Evolutionary conservation across 2,888 invertebrate species (phyloP).

Genomic region (Pantelozetes paolii): DNA sequence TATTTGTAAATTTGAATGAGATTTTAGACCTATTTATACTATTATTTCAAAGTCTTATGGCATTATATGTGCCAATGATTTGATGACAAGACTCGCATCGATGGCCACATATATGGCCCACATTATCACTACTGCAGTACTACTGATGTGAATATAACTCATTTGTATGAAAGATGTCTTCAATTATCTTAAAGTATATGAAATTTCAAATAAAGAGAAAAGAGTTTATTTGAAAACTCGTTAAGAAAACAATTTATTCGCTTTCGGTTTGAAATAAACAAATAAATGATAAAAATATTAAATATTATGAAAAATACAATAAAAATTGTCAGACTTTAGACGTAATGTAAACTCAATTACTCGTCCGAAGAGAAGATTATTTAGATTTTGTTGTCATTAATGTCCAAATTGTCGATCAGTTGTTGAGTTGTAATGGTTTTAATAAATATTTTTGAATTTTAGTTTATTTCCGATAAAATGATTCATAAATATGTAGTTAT

Average conservation of each 20-base stretch:
- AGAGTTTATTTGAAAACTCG: not conserved
- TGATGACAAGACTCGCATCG: slow-evolving; percentile 20
- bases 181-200: not conserved
- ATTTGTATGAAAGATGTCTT: not conserved
- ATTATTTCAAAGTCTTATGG: not conserved
- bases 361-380: too few species aligned
- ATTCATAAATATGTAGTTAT: too few species aligned
- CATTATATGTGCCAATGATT: slow-evolving; percentile 29
- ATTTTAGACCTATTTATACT: slow-evolving; percentile 18
- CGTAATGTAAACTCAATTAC: too few species aligned
- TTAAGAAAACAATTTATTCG: not conserved
- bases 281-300: not conserved
- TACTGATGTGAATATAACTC: not conserved
- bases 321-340: not conserved
- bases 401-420: too few species aligned
- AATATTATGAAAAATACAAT: not conserved
- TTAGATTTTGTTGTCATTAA: too few species aligned
- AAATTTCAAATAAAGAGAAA: slow-evolving; percentile 3
- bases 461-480: too few species aligned
- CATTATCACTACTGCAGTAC: not conserved
- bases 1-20: not conserved
- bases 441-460: too few species aligned
- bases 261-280: not conserved
- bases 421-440: too few species aligned
- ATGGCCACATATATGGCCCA: slow-evolving; percentile 13